These are phyloP conservation scores for Nomada goodeniana DNA, from an alignment of 2,888 invertebrate genomes.

Conservation along the genomic window DNA sequence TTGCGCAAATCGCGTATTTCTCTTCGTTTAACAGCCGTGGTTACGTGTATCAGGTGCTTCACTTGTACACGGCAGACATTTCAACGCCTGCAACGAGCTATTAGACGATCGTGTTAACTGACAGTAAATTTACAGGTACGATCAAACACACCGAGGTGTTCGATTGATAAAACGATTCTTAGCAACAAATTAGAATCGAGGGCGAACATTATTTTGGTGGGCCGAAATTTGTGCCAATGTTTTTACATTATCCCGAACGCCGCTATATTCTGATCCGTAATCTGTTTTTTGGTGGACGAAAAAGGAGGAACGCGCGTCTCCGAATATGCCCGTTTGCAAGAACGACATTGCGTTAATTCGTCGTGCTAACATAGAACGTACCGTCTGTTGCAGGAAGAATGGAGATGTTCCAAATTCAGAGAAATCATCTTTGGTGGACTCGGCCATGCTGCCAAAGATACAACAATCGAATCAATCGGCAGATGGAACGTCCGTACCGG, in stretches of 20 bases:
- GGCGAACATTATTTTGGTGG: conserved; percentile 57
- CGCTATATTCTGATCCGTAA: conserved; percentile 25
- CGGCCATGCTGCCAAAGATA: conserved; percentile 70
- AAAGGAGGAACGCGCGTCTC: background rate
- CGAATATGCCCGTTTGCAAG: background rate
- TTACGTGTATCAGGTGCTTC: background rate
- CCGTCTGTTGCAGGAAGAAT: conserved; percentile 70
- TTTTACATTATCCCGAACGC: background rate
- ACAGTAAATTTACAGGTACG: background rate
- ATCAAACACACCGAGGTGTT: background rate
- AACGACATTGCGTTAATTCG: no score
- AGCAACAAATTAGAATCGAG: conserved; percentile 27
- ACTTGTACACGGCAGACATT: no score
- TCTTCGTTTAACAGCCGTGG: conserved; percentile 1
- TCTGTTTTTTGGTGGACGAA: conserved; percentile 43
- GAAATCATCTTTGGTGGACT: conserved; percentile 74
- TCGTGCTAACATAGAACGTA: background rate
- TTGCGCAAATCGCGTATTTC: background rate
- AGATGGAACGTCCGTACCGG: conserved; percentile 58
- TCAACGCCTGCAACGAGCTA: no score
- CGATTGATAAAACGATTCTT: conserved; percentile 29
- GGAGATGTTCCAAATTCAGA: conserved; percentile 67
- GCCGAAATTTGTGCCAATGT: conserved; percentile 50
- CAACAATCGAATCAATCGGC: conserved; percentile 62
- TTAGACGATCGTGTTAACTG: background rate